phyloP scores from a whole-genome alignment of 92 coral and sea anemone species.

The Phenganax subtilis region DNA sequence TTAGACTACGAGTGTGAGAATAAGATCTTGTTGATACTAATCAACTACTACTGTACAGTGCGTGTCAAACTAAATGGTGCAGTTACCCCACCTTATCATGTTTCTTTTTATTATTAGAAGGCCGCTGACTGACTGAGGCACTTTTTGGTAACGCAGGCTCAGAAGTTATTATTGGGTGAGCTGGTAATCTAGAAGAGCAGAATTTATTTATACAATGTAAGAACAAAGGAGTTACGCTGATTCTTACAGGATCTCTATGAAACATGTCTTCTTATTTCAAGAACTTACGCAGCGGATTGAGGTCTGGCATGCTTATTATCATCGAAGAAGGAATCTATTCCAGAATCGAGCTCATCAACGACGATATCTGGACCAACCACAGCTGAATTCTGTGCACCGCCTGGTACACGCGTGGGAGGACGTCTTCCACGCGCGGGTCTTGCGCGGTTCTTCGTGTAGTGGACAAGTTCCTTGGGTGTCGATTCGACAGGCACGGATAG shows the following conservation, averaged over 20 bases:
- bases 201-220: background rate
- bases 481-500: constrained; percentile 53
- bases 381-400: constrained; percentile 58
- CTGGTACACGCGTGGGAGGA: constrained; percentile 87
- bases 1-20: too few species aligned
- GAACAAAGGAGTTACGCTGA: background rate
- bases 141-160: constrained; percentile 7
- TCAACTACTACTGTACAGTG: too few species aligned
- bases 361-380: constrained; percentile 54
- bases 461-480: constrained; percentile 57
- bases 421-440: constrained; percentile 91
- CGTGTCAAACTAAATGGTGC: too few species aligned
- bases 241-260: too few species aligned
- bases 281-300: constrained; percentile 56
- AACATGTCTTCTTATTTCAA: background rate
- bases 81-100: constrained; percentile 9
- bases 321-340: constrained; percentile 72
- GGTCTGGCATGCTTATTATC: constrained; percentile 44
- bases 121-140: constrained; percentile 28
- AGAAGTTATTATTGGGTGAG: background rate
- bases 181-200: background rate
- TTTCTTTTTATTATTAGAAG: constrained; percentile 7
- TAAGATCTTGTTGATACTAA: too few species aligned
- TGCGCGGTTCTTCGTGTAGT: constrained; percentile 74
- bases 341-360: constrained; percentile 45